phyloP scores from a whole-genome alignment of 1,140 invertebrate genomes.

The Calliphora vicina region DNA sequence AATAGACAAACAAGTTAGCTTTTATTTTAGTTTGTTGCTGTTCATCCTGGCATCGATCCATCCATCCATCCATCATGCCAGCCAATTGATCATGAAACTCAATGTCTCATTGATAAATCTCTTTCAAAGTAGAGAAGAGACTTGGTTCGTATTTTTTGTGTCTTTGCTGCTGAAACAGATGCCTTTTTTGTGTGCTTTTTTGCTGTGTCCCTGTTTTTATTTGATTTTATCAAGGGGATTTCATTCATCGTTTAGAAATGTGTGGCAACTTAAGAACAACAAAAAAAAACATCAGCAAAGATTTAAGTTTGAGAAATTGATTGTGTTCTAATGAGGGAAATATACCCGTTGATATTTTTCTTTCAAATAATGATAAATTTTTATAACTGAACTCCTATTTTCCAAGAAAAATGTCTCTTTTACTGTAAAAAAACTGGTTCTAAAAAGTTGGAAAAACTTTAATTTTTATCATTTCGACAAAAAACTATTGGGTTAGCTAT shows the following conservation, averaged over 20 bases:
- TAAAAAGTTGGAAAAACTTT: too few relatives aligned
- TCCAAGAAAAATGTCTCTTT: too few relatives aligned
- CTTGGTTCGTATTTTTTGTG: background rate
- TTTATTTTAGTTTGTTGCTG: background rate
- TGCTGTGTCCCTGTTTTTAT: background rate
- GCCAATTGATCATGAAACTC: constrained; percentile 26
- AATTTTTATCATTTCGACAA: too few relatives aligned
- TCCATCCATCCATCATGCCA: constrained; percentile 24
- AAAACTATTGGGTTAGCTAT: too few relatives aligned
- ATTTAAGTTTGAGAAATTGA: background rate
- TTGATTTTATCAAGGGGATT: background rate
- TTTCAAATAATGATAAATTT: too few relatives aligned
- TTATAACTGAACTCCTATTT: too few relatives aligned
- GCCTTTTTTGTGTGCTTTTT: background rate
- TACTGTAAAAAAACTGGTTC: too few relatives aligned
- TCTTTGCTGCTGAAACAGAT: background rate
- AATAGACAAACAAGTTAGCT: constrained; percentile 22
- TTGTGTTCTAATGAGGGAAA: background rate
- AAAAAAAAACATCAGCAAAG: background rate
- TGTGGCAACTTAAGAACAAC: background rate
- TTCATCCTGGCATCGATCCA: background rate
- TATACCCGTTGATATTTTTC: background rate
- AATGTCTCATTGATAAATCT: constrained; percentile 33
- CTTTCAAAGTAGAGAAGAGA: background rate
- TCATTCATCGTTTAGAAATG: constrained; percentile 23